Percentiles rank a stretch among this genome's conserved stretches.
phyloP scores from a whole-genome alignment of 1,140 invertebrate species.

The Drosophila sp. region DNA sequence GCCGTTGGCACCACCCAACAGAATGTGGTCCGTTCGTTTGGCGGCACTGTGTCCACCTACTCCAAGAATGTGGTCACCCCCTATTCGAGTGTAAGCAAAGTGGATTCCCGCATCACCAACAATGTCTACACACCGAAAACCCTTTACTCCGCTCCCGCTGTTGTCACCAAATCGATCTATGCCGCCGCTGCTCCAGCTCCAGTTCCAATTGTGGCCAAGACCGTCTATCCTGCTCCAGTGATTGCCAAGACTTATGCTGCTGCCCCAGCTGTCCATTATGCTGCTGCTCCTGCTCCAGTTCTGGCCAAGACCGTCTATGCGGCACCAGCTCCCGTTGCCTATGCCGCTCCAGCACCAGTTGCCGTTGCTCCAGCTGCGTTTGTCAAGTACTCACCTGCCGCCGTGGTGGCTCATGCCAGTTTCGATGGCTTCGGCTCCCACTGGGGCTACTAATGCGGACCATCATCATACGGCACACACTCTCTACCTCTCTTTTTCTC shows the following conservation, averaged over 20 bases:
- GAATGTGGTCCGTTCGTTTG: constrained; percentile 85
- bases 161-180: constrained; percentile 63
- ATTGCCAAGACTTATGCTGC: constrained; percentile 70
- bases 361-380: constrained; percentile 77
- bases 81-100: constrained; percentile 87
- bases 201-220: constrained; percentile 56
- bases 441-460: constrained; percentile 83
- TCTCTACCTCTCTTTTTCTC: too few species aligned
- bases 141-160: constrained; percentile 62
- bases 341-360: constrained; percentile 65
- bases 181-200: constrained; percentile 80
- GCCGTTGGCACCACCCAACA: constrained; percentile 85
- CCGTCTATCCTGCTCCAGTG: constrained; percentile 85
- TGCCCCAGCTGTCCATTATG: constrained; percentile 65
- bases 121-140: constrained; percentile 84
- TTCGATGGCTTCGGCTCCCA: constrained; percentile 84
- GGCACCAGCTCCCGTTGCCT: constrained; percentile 56
- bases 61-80: constrained; percentile 86
- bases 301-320: constrained; percentile 57
- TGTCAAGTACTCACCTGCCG: constrained; percentile 84
- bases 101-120: constrained; percentile 86
- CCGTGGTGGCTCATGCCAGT: constrained; percentile 84
- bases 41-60: constrained; percentile 86
- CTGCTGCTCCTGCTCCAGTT: constrained; percentile 57
- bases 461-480: background rate